Evolutionary conservation across 2,888 invertebrate species (phyloP), one percentile per base, ranked within the genome.

Genomic region (Malacosoma neustria): DNA sequence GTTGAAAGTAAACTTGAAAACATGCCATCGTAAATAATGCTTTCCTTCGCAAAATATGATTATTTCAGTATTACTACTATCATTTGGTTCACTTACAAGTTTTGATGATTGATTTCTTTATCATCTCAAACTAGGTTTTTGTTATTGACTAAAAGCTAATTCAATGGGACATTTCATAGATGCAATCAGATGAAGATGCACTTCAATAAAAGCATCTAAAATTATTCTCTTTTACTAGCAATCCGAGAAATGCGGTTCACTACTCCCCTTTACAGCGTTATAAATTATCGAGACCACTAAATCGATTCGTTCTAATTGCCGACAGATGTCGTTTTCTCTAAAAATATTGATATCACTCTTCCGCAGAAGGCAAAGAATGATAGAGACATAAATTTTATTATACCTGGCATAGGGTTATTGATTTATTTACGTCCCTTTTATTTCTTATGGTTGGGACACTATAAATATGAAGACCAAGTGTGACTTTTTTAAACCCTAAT

Each of bases 241-340:
- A 11, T 40, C 30, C 38, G 36, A 39, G 29, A 32, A 29, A 30
- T 30, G 30, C 22, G 30, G 14, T 13, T 35, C 33, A 33, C 13
- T 34, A 30, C 22, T 22, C 2, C 22, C 22, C 22, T 41, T 49
- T 56, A 65, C 49, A 39, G 41, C 44, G 13, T 34, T 43, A 54
- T 65, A 61, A 64, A 63, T 64, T 54, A 61, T 43, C 41, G 34
- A 30, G 34, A 40, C 41, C 48, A 49, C 50, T 41, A 58, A 64
- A 68, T 68, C 54, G 58, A 69, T 62, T 55, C 47, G 41, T 38
- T 53, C 56, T 67, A 64, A 72, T 66, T 65, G 53, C 45, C 40
- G 50, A 57, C 65, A 68, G 61, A 65, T 58, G 63, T 56, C 56
- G 45, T 49, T 47, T 29, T 35, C 9, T 22, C 11, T 14, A 33